Percentiles rank a stretch among this genome's conserved stretches.
Evolutionary conservation across 2,888 invertebrate species (phyloP).

Genomic region (Drosophila aldrichi): DNA sequence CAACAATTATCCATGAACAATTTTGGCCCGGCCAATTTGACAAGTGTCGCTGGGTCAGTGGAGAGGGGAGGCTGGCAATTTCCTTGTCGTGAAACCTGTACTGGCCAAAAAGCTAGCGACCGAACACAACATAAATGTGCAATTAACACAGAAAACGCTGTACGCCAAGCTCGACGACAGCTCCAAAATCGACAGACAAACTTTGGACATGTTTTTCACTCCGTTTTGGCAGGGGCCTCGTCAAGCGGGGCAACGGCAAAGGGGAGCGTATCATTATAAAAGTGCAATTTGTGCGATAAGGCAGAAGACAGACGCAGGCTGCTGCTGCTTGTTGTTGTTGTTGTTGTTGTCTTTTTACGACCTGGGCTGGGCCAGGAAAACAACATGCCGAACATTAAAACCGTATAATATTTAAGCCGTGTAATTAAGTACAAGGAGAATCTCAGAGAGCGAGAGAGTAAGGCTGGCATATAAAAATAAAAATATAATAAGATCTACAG

Average conservation of each 20-base stretch:
- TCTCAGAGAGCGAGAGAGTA: constrained; percentile 4
- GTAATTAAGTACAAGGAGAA: constrained; percentile 81
- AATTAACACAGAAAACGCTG: constrained; percentile 61
- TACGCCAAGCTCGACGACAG: constrained; percentile 33
- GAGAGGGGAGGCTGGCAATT: constrained; percentile 45
- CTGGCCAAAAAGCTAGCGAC: constrained; percentile 42
- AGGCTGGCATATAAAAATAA: constrained; percentile 60
- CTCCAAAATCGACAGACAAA: constrained; percentile 37
- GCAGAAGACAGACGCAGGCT: constrained; percentile 35
- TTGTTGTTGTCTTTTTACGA: constrained; percentile 28
- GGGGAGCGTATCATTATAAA: constrained; percentile 66
- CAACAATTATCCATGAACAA: constrained; percentile 67
- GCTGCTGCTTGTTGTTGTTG: background rate
- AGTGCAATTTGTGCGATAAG: constrained; percentile 73
- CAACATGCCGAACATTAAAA: constrained; percentile 59
- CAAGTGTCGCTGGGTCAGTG: background rate
- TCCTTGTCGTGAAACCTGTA: constrained; percentile 63
- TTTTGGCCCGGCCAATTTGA: constrained; percentile 64
- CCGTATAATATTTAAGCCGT: constrained; percentile 80
- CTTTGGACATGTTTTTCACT: constrained; percentile 41
- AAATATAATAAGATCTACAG: constrained; percentile 56
- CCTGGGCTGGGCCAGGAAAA: constrained; percentile 34
- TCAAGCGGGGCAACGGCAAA: background rate
- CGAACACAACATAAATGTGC: constrained; percentile 49
- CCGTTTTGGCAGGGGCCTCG: constrained; percentile 22